phyloP scores from a whole-genome alignment of 2,888 invertebrate species.

The Graphium colonna region DNA sequence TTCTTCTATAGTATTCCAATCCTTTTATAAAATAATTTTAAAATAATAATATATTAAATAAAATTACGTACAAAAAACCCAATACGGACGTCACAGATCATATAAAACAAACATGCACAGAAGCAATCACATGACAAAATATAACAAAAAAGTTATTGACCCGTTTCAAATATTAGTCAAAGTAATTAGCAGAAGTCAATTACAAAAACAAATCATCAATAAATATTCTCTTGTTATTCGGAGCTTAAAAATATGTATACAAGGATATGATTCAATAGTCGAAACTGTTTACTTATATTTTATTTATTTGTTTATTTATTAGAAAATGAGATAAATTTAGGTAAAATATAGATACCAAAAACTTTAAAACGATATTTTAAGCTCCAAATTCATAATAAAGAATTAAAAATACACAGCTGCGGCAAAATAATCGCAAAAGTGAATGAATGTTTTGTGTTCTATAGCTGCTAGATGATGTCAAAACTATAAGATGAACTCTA shows the following conservation, averaged over 20 bases:
- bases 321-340: too few species aligned
- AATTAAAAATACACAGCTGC: conserved; percentile 4
- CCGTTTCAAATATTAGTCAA: conserved; percentile 41
- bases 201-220: conserved; percentile 14
- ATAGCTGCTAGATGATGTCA: not conserved
- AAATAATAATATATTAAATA: too few species aligned
- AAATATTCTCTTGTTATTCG: not conserved
- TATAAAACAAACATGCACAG: conserved; percentile 56
- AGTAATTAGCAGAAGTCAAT: conserved; percentile 4
- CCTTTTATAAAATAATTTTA: too few species aligned
- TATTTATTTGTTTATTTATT: too few species aligned
- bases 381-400: not conserved
- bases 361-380: not conserved
- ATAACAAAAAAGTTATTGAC: conserved; percentile 37
- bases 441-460: not conserved
- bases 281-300: too few species aligned
- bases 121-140: conserved; percentile 51
- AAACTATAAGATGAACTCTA: conserved; percentile 1
- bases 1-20: too few species aligned
- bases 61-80: too few species aligned
- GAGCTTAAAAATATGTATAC: not conserved
- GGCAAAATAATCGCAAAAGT: conserved; percentile 8
- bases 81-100: conserved; percentile 40
- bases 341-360: too few species aligned
- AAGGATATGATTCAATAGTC: too few species aligned